These are phyloP conservation scores for Ricordea florida DNA, from an alignment of 92 coral and sea anemone genomes.

Conservation along the genomic window DNA sequence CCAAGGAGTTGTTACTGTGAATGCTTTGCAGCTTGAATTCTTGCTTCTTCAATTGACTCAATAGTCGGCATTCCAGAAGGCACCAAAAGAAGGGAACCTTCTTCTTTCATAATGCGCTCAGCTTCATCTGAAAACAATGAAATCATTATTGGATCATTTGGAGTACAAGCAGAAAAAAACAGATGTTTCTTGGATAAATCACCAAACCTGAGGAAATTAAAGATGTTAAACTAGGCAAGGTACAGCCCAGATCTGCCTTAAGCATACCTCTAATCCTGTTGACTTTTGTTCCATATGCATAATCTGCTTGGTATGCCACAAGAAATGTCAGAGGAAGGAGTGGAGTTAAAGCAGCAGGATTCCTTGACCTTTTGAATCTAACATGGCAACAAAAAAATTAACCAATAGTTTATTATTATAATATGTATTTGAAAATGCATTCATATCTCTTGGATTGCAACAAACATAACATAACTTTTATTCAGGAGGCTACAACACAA, in stretches of 20 bases:
- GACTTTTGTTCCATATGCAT: conserved; percentile 81
- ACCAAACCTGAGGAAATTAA: too few relatives aligned
- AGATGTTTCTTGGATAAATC: too few relatives aligned
- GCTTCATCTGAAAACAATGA: conserved; percentile 78
- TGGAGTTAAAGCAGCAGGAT: conserved; percentile 73
- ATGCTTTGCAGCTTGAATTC: conserved; percentile 43
- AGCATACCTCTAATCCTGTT: conserved; percentile 85
- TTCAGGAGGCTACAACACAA: too few relatives aligned
- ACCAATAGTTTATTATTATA: too few relatives aligned
- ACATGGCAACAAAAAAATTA: background rate
- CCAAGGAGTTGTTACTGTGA: conserved; percentile 1
- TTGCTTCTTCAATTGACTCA: conserved; percentile 79
- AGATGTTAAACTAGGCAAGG: background rate
- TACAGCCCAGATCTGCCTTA: background rate
- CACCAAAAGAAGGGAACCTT: conserved; percentile 56
- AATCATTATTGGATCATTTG: too few relatives aligned
- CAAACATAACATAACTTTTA: too few relatives aligned
- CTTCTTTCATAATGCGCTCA: conserved; percentile 85
- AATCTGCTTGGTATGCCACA: conserved; percentile 92
- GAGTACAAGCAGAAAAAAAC: background rate
- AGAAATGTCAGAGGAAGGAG: conserved; percentile 86
- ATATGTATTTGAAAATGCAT: too few relatives aligned
- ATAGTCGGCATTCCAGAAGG: conserved; percentile 86
- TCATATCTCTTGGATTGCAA: too few relatives aligned
- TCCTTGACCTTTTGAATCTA: conserved; percentile 81